phyloP scores from a whole-genome alignment of 1,140 invertebrate genomes.

The Trachymyrmex cornetzi region DNA sequence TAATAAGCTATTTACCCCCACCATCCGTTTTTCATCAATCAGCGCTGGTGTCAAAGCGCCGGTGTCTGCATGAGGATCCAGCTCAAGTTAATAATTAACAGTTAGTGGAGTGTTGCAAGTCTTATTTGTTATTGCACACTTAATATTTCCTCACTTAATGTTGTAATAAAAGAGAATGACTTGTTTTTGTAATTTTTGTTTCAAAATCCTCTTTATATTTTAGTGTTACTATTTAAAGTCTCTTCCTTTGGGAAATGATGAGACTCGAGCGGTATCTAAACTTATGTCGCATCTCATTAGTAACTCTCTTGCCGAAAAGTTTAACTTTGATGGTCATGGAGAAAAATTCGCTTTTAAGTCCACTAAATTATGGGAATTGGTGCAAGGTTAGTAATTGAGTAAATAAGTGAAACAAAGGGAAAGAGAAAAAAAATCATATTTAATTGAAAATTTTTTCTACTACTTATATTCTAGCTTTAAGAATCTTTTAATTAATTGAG shows the following conservation, averaged over 20 bases:
- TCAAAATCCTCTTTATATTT: constrained; percentile 5
- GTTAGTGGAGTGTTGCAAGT: too few relatives aligned
- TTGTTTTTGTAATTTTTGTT: background rate
- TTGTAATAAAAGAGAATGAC: background rate
- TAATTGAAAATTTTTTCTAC: background rate
- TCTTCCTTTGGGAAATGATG: background rate
- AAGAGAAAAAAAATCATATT: background rate
- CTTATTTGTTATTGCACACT: background rate
- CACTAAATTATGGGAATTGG: constrained; percentile 23
- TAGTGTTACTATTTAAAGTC: constrained; percentile 5
- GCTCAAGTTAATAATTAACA: too few relatives aligned
- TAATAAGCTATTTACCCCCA: too few relatives aligned
- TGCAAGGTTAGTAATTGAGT: background rate
- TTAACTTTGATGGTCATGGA: constrained; percentile 13
- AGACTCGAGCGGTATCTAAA: background rate
- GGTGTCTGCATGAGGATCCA: too few relatives aligned
- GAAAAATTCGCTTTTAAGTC: background rate
- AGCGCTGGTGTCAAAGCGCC: too few relatives aligned
- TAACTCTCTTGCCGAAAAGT: constrained; percentile 6
- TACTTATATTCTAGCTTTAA: background rate
- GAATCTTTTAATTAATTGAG: too few relatives aligned
- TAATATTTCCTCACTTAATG: background rate
- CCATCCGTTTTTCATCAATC: too few relatives aligned
- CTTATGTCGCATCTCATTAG: constrained; percentile 2
- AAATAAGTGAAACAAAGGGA: background rate